Base-by-base conservation (phyloP, 23 tunicate genomes). In the Halocynthia aurantium region DNA sequence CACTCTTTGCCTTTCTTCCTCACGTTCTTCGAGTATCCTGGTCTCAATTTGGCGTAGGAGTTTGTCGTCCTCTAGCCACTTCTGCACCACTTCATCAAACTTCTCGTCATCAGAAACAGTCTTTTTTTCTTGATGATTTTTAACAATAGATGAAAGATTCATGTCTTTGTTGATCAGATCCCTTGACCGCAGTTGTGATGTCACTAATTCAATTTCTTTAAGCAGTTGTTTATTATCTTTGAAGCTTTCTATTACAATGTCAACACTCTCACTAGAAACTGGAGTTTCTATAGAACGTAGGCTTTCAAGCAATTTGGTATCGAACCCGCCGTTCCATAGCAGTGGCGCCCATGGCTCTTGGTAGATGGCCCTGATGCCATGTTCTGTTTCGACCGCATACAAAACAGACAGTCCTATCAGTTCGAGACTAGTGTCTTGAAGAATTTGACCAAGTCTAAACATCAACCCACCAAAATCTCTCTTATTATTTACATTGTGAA, bases 301-400 rank as follows among this genome's bases (percentile, higher is more conserved):
- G 13, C 20, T 40, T 7, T 20, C 13, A 52, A 21, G 62, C 31
- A 18, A 40, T 56, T 50, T 74, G 10, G 55, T 49, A 8, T 19
- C 18, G 31, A 54, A 74, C 22, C 78, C 78, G 31, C 31, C 63
- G 18, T 52, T 31, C 78, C 78, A 74, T 10, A 53, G 6, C 63
- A 74, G 19, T 7, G 78, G 78, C 13, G 60, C 55, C 78, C 78
- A 74, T 18, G 78, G 78, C 15, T 74, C 63, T 54, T 74, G 78
- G 5, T 74, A 74, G 19, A 74, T 53, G 22, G 60, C 63, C 19
- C 78, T 62, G 18, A 56, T 22, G 57, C 78, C 63, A 54, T 53
- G 20, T 54, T 74, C 78, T 5, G 55, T 74, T 54, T 74, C 78
- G 13, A 74, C 56, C 9, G 63, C 9, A 8, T 49, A 62, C 31